phyloP scores from a whole-genome alignment of 2,113 vertebrate species.

The Sinosuthora webbiana region DNA sequence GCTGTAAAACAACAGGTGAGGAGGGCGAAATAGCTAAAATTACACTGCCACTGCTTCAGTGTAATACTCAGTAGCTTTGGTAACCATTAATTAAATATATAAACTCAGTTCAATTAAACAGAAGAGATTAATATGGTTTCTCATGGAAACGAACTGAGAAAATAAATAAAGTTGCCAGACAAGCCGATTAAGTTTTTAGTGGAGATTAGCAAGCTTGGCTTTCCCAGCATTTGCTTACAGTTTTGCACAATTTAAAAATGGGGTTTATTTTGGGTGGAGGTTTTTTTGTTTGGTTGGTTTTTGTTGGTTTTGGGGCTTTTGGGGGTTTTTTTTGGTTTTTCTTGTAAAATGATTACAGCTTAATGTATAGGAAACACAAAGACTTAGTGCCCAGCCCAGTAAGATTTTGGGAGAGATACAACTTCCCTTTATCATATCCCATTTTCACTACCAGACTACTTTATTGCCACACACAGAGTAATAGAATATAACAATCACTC shows the following conservation, averaged over 20 bases:
- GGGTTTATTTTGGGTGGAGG: not conserved
- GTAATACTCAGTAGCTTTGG: not conserved
- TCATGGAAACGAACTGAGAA: conserved; percentile 16
- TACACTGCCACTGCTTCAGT: not conserved
- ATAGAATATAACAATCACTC: not conserved
- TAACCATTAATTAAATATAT: conserved; percentile 30
- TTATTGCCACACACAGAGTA: not conserved
- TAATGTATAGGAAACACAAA: not conserved
- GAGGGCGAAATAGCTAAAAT: not conserved
- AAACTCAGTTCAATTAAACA: conserved; percentile 1
- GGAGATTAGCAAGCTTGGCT: conserved; percentile 18
- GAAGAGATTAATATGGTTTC: conserved; percentile 44
- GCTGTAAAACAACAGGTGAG: not conserved
- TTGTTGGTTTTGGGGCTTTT: too few relatives aligned
- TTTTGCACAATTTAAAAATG: not conserved
- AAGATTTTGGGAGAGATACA: not conserved
- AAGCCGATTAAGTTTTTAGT: conserved; percentile 26
- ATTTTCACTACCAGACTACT: not conserved
- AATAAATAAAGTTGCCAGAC: conserved; percentile 41
- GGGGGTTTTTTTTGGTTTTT: too few relatives aligned
- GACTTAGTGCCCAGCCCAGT: not conserved
- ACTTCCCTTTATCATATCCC: not conserved
- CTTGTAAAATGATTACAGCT: not conserved
- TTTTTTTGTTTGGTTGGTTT: not conserved
- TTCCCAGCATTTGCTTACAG: not conserved